phyloP scores from a whole-genome alignment of 2,888 invertebrate species.

The Odiellus spinosus region DNA sequence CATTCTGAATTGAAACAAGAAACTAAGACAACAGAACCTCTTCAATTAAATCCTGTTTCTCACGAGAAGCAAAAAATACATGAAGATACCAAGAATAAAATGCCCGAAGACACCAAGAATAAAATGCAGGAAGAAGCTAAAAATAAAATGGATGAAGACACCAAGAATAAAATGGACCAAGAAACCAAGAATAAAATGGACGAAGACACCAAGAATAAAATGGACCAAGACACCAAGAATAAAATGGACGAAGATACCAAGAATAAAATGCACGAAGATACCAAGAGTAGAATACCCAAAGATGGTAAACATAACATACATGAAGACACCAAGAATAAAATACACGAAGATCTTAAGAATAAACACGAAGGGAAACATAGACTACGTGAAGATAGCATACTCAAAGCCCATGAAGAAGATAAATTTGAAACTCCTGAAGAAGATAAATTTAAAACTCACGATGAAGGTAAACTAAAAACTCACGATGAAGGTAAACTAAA shows the following conservation, averaged over 20 bases:
- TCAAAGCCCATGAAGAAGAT: conserved; percentile 16
- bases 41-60: not conserved
- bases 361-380: no score
- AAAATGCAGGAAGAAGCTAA: conserved; percentile 6
- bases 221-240: conserved; percentile 9
- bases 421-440: conserved; percentile 10
- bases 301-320: no score
- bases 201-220: conserved; percentile 10
- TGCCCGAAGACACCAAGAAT: conserved; percentile 9
- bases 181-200: conserved; percentile 10
- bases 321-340: no score
- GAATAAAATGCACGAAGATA: not conserved
- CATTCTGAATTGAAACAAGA: not conserved
- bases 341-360: no score
- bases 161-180: not conserved
- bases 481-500: conserved; percentile 11
- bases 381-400: no score
- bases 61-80: not conserved
- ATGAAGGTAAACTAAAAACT: conserved; percentile 10
- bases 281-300: not conserved
- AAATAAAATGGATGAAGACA: not conserved
- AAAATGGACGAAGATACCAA: conserved; percentile 6
- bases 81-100: conserved; percentile 10
- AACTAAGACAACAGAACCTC: not conserved
- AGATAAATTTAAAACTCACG: not conserved